phyloP scores from a whole-genome alignment of 2,888 invertebrate genomes.

The Watsonalla binaria region DNA sequence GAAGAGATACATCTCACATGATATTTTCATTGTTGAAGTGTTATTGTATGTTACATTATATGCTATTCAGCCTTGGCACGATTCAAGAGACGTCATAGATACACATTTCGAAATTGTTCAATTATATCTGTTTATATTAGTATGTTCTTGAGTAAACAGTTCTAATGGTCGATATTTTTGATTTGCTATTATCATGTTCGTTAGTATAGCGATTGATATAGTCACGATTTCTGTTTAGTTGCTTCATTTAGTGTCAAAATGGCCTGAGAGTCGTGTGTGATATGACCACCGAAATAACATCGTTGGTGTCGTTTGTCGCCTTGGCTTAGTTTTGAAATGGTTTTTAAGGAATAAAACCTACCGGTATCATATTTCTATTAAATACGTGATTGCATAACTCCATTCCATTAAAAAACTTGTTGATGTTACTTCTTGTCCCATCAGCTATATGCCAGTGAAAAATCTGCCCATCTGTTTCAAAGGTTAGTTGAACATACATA shows the following conservation, averaged over 20 bases:
- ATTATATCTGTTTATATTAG: conserved; percentile 52
- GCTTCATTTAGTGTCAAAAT: conserved; percentile 42
- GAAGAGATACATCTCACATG: conserved; percentile 6
- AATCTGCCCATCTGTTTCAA: too few species aligned
- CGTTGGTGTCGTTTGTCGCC: conserved; percentile 24
- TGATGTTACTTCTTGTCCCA: too few species aligned
- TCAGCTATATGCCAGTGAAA: too few species aligned
- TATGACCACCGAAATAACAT: conserved; percentile 31
- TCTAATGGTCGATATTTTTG: conserved; percentile 37
- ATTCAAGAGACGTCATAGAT: conserved; percentile 30
- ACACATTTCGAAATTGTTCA: conserved; percentile 35
- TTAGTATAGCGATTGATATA: conserved; percentile 44
- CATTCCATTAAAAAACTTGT: too few species aligned
- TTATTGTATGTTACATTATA: conserved; percentile 56
- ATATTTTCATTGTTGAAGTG: conserved; percentile 45
- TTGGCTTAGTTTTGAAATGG: conserved; percentile 22
- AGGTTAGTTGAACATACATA: too few species aligned
- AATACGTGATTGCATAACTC: too few species aligned
- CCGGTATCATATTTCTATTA: conserved; percentile 10
- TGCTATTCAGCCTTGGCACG: conserved; percentile 62
- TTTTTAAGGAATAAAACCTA: conserved; percentile 1
- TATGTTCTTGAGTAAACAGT: conserved; percentile 47
- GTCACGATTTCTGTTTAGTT: conserved; percentile 47
- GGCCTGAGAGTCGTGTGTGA: conserved; percentile 21
- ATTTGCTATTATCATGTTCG: conserved; percentile 49